Conservation (phyloP, 1,140 invertebrate genomes). For the Meteorus sp. region DNA sequence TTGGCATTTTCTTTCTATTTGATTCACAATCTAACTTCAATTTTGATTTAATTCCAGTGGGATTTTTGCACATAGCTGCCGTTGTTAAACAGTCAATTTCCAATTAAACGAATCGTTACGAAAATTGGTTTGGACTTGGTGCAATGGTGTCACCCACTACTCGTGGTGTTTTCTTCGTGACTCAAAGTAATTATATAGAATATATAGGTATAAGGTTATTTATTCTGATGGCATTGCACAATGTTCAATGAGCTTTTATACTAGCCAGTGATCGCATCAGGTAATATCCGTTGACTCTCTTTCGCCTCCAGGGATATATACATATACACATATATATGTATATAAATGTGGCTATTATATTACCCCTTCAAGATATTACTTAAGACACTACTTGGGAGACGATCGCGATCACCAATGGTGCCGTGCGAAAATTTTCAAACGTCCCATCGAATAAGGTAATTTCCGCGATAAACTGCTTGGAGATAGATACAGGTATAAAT, state of each 20-base stretch:
- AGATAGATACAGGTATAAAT: too few relatives aligned
- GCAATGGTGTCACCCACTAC: slow-evolving; percentile 1
- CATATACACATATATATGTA: too few relatives aligned
- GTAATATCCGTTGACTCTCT: slow-evolving; percentile 14
- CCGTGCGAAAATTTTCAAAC: slow-evolving; percentile 16
- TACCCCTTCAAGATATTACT: too few relatives aligned
- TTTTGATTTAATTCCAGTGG: too few relatives aligned
- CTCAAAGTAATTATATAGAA: slow-evolving; percentile 3
- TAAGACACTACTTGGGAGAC: background rate
- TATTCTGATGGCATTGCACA: background rate
- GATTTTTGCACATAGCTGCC: too few relatives aligned
- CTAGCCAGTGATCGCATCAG: background rate
- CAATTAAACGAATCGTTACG: background rate
- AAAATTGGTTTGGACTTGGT: background rate
- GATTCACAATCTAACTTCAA: too few relatives aligned
- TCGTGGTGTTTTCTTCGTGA: slow-evolving; percentile 7
- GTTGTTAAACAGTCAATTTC: too few relatives aligned
- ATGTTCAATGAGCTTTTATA: slow-evolving; percentile 5
- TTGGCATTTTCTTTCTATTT: too few relatives aligned
- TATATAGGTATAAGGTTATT: too few relatives aligned
- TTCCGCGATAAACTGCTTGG: background rate
- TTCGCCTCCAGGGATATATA: slow-evolving; percentile 3
- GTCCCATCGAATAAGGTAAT: slow-evolving; percentile 2
- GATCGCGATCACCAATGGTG: background rate
- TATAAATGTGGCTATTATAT: too few relatives aligned